Conservation (phyloP, 2,888 invertebrate species). For the Pherbina coryleti region DNA sequence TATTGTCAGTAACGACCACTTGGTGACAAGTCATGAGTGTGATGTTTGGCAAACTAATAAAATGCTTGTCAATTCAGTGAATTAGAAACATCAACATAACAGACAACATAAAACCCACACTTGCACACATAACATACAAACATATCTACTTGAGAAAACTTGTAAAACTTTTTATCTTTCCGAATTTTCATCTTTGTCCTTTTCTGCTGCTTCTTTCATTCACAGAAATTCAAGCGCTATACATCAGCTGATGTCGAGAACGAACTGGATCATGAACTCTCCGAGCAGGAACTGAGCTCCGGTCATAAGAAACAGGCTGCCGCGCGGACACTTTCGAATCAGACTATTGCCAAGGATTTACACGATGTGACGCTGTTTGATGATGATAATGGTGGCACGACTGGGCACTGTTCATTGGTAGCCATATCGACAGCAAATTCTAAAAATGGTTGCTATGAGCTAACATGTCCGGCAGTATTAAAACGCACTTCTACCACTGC, state of each 20-base stretch:
- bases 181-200: not conserved
- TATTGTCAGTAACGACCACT: no score
- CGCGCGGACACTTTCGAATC: constrained; percentile 63
- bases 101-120: no score
- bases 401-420: constrained; percentile 57
- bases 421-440: constrained; percentile 49
- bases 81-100: no score
- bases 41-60: no score
- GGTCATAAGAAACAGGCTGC: constrained; percentile 58
- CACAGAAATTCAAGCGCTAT: constrained; percentile 65
- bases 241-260: constrained; percentile 64
- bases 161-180: not conserved
- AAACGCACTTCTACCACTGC: constrained; percentile 62
- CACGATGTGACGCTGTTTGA: constrained; percentile 62
- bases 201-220: constrained; percentile 4
- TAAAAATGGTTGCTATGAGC: constrained; percentile 62
- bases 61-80: no score
- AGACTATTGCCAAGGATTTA: constrained; percentile 63
- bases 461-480: constrained; percentile 62
- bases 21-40: no score
- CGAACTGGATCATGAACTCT: constrained; percentile 58
- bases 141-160: not conserved
- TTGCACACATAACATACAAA: not conserved
- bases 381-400: constrained; percentile 50
- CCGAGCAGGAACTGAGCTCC: constrained; percentile 64